A percentile compares a stretch with the other conserved stretches of the same genome.
Conservation (phyloP, 1,140 invertebrate species). For the Neodiprion virginianus region DNA sequence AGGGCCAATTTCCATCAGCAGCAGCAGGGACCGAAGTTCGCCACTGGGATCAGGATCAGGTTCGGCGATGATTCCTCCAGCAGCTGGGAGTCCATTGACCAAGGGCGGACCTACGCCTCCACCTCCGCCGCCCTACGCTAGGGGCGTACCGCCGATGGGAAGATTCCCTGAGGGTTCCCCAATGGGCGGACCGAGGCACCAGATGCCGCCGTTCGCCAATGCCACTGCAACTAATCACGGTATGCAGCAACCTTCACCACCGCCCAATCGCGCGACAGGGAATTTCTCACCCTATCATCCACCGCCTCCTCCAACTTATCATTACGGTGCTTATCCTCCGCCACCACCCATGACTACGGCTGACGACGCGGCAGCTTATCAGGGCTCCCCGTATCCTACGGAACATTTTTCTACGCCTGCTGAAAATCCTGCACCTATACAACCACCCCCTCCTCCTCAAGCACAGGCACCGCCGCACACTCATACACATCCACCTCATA, state of each 20-base stretch:
- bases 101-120: slow-evolving; percentile 57
- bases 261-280: slow-evolving; percentile 47
- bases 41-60: slow-evolving; percentile 45
- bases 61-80: slow-evolving; percentile 51
- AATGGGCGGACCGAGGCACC: slow-evolving; percentile 50
- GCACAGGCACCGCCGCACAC: slow-evolving; percentile 29
- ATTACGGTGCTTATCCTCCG: slow-evolving; percentile 61
- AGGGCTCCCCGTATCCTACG: slow-evolving; percentile 52
- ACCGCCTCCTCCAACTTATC: slow-evolving; percentile 59
- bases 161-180: slow-evolving; percentile 47
- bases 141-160: slow-evolving; percentile 42
- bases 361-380: slow-evolving; percentile 54
- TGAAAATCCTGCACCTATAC: slow-evolving; percentile 49
- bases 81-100: slow-evolving; percentile 50
- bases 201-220: slow-evolving; percentile 52
- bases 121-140: slow-evolving; percentile 42
- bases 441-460: slow-evolving; percentile 41
- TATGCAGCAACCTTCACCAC: slow-evolving; percentile 56
- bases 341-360: slow-evolving; percentile 55
- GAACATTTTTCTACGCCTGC: slow-evolving; percentile 53
- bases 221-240: slow-evolving; percentile 40
- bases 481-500: slow-evolving; percentile 31
- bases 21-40: slow-evolving; percentile 53
- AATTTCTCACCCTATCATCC: slow-evolving; percentile 61
- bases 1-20: slow-evolving; percentile 60